These are phyloP conservation scores for Percina caprodes DNA, from an alignment of 2,113 vertebrate species.

Conservation along the genomic window DNA sequence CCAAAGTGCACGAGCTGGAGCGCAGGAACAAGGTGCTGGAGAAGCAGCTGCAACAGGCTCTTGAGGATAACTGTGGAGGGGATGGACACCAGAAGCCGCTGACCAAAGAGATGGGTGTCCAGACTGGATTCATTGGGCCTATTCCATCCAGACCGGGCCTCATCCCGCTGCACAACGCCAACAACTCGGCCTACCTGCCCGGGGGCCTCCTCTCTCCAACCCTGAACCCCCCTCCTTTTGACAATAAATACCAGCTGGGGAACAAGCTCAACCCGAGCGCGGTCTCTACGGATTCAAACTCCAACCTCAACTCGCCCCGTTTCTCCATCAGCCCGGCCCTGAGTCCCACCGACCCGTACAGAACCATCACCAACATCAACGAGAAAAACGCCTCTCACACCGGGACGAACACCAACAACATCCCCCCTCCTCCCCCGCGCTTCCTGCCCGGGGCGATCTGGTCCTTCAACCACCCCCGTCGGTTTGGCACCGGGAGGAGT, in stretches of 20 bases:
- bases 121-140: slow-evolving; percentile 80
- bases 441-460: slow-evolving; percentile 85
- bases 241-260: slow-evolving; percentile 48
- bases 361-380: slow-evolving; percentile 58
- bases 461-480: slow-evolving; percentile 86
- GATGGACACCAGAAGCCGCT: slow-evolving; percentile 69
- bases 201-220: slow-evolving; percentile 74
- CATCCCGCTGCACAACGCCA: slow-evolving; percentile 68
- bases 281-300: slow-evolving; percentile 71
- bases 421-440: slow-evolving; percentile 68
- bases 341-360: slow-evolving; percentile 60
- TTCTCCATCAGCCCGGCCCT: slow-evolving; percentile 50
- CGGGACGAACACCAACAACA: slow-evolving; percentile 23
- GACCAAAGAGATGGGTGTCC: slow-evolving; percentile 85
- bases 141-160: slow-evolving; percentile 62
- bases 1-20: slow-evolving; percentile 91
- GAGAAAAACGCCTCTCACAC: slow-evolving; percentile 48
- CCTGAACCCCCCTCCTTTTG: slow-evolving; percentile 59
- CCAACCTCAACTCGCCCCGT: slow-evolving; percentile 63
- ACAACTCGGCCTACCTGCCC: slow-evolving; percentile 67
- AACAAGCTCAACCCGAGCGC: slow-evolving; percentile 15
- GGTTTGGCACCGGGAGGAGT: slow-evolving; percentile 82
- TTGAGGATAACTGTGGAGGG: slow-evolving; percentile 53
- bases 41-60: slow-evolving; percentile 87
- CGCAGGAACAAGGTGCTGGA: slow-evolving; percentile 89